A percentile compares a stretch with the other conserved stretches of the same genome.
phyloP scores from a whole-genome alignment of 2,797 vertebrate genomes.

The Rhinatrema bivittatum region DNA sequence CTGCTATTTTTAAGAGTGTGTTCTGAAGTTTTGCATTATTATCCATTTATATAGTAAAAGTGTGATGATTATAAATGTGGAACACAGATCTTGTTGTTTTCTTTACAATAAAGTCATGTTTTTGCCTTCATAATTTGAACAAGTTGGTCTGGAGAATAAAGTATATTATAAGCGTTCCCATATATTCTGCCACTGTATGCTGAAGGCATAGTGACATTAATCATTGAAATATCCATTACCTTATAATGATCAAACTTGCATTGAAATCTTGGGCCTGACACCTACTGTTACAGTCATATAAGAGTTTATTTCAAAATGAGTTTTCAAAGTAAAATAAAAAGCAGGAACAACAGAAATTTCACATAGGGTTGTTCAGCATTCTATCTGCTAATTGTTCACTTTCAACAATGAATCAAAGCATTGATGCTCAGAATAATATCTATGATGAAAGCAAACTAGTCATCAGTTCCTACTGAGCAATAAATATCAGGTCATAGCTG shows the following conservation, averaged over 20 bases:
- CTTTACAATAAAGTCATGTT: slow-evolving; percentile 20
- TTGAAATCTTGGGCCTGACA: too few relatives aligned
- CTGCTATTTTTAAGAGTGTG: slow-evolving; percentile 11
- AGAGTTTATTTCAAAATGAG: too few relatives aligned
- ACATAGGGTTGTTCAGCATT: too few relatives aligned
- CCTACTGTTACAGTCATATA: too few relatives aligned
- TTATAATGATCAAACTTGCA: slow-evolving; percentile 24
- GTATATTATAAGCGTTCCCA: slow-evolving; percentile 29
- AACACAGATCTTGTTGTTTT: slow-evolving; percentile 16
- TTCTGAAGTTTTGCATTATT: slow-evolving; percentile 6
- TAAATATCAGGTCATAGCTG: too few relatives aligned
- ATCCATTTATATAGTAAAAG: slow-evolving; percentile 11
- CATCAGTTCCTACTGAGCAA: too few relatives aligned
- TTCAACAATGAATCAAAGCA: too few relatives aligned
- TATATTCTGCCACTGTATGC: slow-evolving; percentile 18
- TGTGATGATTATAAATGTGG: slow-evolving; percentile 11
- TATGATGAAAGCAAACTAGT: too few relatives aligned
- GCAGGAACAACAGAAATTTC: too few relatives aligned
- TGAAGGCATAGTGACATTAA: slow-evolving; percentile 30
- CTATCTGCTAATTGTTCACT: too few relatives aligned
- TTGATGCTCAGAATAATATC: too few relatives aligned
- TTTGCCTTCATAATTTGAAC: slow-evolving; percentile 29
- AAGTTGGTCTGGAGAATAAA: slow-evolving; percentile 26
- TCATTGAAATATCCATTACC: slow-evolving; percentile 27
- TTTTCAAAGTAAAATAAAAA: too few relatives aligned